phyloP scores from a whole-genome alignment of 2,888 invertebrate genomes.

The Caenorhabditis virilis region DNA sequence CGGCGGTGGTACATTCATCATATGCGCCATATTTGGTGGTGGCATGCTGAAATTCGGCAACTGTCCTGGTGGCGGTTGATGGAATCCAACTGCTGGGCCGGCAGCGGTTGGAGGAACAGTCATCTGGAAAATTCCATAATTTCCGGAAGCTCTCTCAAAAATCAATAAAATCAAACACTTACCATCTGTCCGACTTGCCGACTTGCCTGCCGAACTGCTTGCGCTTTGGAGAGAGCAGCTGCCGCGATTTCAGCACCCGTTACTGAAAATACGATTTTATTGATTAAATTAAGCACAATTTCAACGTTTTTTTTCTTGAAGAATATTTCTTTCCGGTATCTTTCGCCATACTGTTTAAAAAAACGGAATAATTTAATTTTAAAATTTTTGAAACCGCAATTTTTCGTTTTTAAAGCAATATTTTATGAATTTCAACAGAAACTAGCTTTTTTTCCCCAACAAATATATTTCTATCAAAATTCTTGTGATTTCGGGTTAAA shows the following conservation, averaged over 20 bases:
- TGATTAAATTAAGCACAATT: background rate
- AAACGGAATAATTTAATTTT: background rate
- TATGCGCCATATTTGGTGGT: constrained; percentile 21
- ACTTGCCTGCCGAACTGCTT: constrained; percentile 26
- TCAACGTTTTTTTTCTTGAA: background rate
- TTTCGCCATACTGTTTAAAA: background rate
- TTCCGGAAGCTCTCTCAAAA: too few relatives aligned
- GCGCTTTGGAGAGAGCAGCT: constrained; percentile 38
- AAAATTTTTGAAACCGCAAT: too few relatives aligned
- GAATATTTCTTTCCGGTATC: background rate
- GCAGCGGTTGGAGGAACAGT: too few relatives aligned
- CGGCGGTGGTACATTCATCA: too few relatives aligned
- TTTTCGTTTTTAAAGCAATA: too few relatives aligned
- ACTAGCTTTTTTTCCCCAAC: too few relatives aligned
- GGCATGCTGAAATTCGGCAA: constrained; percentile 28
- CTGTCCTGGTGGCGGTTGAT: background rate
- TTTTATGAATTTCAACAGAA: too few relatives aligned
- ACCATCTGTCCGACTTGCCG: constrained; percentile 30
- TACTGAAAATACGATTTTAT: constrained; percentile 33
- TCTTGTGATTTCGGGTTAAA: too few relatives aligned
- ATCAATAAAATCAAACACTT: background rate
- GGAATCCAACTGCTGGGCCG: too few relatives aligned
- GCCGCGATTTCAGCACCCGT: constrained; percentile 54
- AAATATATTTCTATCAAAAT: too few relatives aligned
- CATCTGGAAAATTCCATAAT: too few relatives aligned